These are phyloP conservation scores for Agrochola circellaris DNA, from an alignment of 2,888 invertebrate species.

Conservation along the genomic window DNA sequence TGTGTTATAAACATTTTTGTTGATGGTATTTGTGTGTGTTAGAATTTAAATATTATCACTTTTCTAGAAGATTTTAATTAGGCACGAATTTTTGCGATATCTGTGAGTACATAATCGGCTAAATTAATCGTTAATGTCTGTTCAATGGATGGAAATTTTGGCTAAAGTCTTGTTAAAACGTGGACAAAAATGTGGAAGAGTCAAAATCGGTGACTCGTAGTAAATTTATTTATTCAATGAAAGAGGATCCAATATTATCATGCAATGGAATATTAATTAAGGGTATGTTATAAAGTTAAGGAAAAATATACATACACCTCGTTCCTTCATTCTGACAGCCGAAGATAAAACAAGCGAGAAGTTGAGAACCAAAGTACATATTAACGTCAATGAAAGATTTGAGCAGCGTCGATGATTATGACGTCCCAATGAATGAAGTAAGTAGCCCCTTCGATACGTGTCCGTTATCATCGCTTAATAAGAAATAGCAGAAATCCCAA, in stretches of 20 bases:
- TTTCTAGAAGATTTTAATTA: background rate
- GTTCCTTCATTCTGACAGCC: slow-evolving; percentile 18
- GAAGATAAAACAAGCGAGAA: slow-evolving; percentile 12
- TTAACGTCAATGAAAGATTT: slow-evolving; percentile 22
- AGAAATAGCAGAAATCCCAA: slow-evolving; percentile 18
- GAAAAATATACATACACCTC: background rate
- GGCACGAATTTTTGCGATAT: background rate
- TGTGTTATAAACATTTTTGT: slow-evolving; percentile 3
- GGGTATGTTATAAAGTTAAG: background rate
- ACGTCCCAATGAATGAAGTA: slow-evolving; percentile 36
- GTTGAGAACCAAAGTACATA: slow-evolving; percentile 17
- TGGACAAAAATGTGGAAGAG: background rate
- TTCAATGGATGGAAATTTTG: background rate
- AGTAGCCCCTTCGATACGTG: slow-evolving; percentile 12
- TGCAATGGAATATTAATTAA: background rate
- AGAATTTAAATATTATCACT: slow-evolving; percentile 3
- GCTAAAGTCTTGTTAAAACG: background rate
- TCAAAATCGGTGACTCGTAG: background rate
- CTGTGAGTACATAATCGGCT: background rate
- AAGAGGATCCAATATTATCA: background rate
- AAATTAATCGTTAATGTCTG: background rate
- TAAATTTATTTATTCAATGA: background rate
- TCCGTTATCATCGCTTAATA: slow-evolving; percentile 6
- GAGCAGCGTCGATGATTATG: slow-evolving; percentile 28
- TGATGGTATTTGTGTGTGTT: slow-evolving; percentile 8